Evolutionary conservation across 2,888 invertebrate genomes (phyloP).

Genomic region (Tanytarsus gracilentus): DNA sequence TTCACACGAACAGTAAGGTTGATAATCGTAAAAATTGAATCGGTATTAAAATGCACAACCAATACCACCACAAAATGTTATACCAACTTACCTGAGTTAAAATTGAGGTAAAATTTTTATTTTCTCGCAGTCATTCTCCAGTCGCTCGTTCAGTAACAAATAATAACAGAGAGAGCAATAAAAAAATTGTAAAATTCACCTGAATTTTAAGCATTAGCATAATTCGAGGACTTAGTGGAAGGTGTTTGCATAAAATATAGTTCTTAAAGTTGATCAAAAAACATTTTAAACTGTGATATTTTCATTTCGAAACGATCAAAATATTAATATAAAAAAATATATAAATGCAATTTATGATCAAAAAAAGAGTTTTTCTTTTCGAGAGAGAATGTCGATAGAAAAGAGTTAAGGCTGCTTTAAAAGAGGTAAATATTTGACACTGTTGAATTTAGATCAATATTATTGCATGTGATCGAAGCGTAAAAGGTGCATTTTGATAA

Average conservation of each 20-base stretch:
- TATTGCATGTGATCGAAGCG: too few species aligned
- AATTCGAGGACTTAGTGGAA: background rate
- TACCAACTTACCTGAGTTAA: conserved; percentile 12
- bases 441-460: too few species aligned
- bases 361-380: background rate
- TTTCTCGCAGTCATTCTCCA: conserved; percentile 27
- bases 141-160: background rate
- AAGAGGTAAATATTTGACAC: too few species aligned
- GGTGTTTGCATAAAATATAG: background rate
- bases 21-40: background rate
- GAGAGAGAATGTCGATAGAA: background rate
- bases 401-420: too few species aligned
- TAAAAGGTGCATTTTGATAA: too few species aligned
- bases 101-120: conserved; percentile 13
- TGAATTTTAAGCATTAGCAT: background rate
- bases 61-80: conserved; percentile 1
- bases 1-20: background rate
- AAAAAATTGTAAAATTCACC: conserved; percentile 22
- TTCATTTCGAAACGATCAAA: conserved; percentile 16
- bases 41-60: background rate
- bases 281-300: conserved; percentile 20
- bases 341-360: background rate
- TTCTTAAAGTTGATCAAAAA: conserved; percentile 1
- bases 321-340: conserved; percentile 10
- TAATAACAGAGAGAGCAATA: conserved; percentile 1